Evolutionary conservation across 2,113 vertebrate genomes (phyloP).

Genomic region (Petaurus breviceps): DNA sequence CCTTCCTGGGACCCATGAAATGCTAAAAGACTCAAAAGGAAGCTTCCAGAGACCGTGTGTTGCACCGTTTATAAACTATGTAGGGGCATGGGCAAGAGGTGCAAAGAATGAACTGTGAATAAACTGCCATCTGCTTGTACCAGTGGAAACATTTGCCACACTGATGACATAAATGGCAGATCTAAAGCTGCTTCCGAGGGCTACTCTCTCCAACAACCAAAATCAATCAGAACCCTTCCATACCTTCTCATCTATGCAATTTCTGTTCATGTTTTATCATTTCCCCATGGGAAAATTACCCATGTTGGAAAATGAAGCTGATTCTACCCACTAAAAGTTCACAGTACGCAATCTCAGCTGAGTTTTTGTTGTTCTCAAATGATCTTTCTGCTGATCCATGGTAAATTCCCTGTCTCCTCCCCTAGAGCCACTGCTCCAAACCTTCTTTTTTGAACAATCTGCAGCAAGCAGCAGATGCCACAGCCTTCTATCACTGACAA

Average conservation of each 20-base stretch:
- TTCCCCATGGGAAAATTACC: background rate
- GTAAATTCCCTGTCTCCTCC: background rate
- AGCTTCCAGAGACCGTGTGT: background rate
- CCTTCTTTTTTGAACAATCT: background rate
- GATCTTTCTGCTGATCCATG: background rate
- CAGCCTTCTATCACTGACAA: background rate
- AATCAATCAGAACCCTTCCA: background rate
- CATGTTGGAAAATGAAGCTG: background rate
- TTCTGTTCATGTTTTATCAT: background rate
- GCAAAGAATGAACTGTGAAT: background rate
- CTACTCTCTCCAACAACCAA: background rate
- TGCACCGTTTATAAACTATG: background rate
- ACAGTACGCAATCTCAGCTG: background rate
- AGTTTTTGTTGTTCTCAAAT: background rate
- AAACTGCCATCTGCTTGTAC: background rate
- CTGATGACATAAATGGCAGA: background rate
- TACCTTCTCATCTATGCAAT: background rate
- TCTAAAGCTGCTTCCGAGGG: background rate
- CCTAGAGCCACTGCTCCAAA: background rate
- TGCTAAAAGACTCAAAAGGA: background rate
- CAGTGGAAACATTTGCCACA: background rate
- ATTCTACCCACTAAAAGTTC: background rate
- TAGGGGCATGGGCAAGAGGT: background rate
- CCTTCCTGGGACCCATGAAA: background rate
- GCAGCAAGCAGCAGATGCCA: background rate